Conservation (phyloP, 2,888 invertebrate species). For the Endotricha flammealis region DNA sequence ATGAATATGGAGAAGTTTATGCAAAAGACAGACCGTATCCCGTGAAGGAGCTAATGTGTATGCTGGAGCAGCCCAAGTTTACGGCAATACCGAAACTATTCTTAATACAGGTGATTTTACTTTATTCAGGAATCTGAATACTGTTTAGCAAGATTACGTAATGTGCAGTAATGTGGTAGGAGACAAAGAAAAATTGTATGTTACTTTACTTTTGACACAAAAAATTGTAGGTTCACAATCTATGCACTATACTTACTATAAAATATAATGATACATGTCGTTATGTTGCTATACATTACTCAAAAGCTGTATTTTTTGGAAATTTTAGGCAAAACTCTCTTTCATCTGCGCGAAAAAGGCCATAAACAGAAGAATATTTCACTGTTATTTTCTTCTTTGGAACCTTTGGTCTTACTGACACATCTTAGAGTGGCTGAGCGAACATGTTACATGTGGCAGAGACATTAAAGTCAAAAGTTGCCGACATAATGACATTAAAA, state of each 20-base stretch:
- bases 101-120: constrained; percentile 10
- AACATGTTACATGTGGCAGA: not conserved
- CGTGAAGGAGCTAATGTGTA: constrained; percentile 1
- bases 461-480: too few species aligned
- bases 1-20: constrained; percentile 3
- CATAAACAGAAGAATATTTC: not conserved
- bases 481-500: not conserved
- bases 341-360: not conserved
- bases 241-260: too few species aligned
- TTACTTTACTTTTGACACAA: too few species aligned
- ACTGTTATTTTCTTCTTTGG: not conserved
- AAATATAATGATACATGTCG: too few species aligned
- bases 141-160: not conserved
- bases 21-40: constrained; percentile 5
- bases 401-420: too few species aligned
- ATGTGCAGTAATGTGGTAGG: not conserved
- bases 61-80: constrained; percentile 1
- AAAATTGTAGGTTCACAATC: too few species aligned
- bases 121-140: not conserved
- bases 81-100: constrained; percentile 5
- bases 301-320: not conserved
- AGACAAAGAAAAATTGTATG: too few species aligned
- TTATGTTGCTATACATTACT: not conserved
- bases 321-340: not conserved
- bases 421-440: not conserved